Conservation (phyloP, 2,797 vertebrate genomes). For the Amblyopsis hoosieri region DNA sequence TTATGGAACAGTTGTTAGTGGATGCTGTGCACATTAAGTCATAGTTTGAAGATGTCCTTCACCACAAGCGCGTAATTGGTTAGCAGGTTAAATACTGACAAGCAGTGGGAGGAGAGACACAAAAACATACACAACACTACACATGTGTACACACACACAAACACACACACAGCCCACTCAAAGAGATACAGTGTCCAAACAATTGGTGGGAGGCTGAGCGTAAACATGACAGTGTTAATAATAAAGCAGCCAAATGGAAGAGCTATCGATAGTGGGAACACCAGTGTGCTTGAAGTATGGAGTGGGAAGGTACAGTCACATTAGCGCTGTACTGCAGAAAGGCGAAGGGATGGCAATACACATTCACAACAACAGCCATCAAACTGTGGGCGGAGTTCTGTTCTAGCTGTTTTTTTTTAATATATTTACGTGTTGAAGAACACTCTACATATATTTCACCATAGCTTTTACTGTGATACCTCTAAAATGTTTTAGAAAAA, state of each 20-base stretch:
- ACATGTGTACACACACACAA: too few species aligned
- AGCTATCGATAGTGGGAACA: too few species aligned
- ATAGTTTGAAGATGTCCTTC: too few species aligned
- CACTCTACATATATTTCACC: too few species aligned
- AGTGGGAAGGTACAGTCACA: conserved; percentile 43
- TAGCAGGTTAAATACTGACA: too few species aligned
- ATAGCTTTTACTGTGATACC: too few species aligned
- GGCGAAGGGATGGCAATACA: conserved; percentile 16
- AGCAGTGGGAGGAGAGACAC: not conserved
- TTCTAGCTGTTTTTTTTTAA: too few species aligned
- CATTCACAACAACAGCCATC: conserved; percentile 25
- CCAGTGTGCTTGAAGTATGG: conserved; percentile 1
- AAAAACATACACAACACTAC: not conserved
- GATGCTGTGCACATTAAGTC: too few species aligned
- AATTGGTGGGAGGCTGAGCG: conserved; percentile 34
- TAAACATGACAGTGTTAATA: conserved; percentile 37
- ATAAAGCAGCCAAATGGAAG: conserved; percentile 24
- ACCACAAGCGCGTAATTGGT: too few species aligned
- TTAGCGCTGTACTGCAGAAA: conserved; percentile 11
- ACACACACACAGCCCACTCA: conserved; percentile 19
- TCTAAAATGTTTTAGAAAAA: too few species aligned
- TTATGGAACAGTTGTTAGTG: too few species aligned
- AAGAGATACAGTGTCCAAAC: conserved; percentile 32
- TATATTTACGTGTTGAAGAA: too few species aligned
- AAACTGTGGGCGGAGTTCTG: not conserved